These are phyloP conservation scores for Lipophrys pholis DNA, from an alignment of 2,113 vertebrate genomes.

Conservation along the genomic window DNA sequence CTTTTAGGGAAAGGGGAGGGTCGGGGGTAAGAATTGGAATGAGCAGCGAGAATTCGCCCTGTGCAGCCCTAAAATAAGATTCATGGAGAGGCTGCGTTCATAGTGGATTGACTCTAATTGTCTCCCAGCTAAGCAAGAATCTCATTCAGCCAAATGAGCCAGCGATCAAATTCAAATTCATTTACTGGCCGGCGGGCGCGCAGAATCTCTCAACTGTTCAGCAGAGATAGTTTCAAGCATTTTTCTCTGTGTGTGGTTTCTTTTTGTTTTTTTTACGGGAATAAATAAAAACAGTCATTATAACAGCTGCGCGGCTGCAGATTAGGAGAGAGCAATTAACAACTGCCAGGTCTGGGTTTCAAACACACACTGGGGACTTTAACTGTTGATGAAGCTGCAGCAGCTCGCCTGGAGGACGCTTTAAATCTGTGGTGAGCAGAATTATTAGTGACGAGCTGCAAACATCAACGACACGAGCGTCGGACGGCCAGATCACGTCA, in stretches of 20 bases:
- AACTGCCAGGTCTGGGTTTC: slow-evolving; percentile 8
- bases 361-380: not conserved
- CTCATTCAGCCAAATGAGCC: slow-evolving; percentile 65
- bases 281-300: slow-evolving; percentile 32
- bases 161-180: slow-evolving; percentile 64
- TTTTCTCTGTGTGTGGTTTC: not conserved
- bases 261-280: slow-evolving; percentile 11
- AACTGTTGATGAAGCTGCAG: not conserved
- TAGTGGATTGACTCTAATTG: slow-evolving; percentile 72
- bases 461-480: too few species aligned
- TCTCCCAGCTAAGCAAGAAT: slow-evolving; percentile 68
- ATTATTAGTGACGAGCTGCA: too few species aligned
- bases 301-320: slow-evolving; percentile 40
- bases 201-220: slow-evolving; percentile 34
- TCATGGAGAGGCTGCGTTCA: slow-evolving; percentile 64
- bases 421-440: not conserved
- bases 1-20: slow-evolving; percentile 21
- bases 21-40: slow-evolving; percentile 25
- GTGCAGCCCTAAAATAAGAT: slow-evolving; percentile 59
- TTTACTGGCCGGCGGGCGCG: slow-evolving; percentile 51
- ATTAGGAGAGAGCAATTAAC: slow-evolving; percentile 48
- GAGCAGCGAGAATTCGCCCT: slow-evolving; percentile 32
- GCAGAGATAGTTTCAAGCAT: slow-evolving; percentile 27
- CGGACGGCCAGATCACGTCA: too few species aligned
- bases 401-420: not conserved